Evolutionary conservation across 2,888 invertebrate species (phyloP), one percentile per base, ranked within the genome.

Genomic region (Dynastes hyllus): DNA sequence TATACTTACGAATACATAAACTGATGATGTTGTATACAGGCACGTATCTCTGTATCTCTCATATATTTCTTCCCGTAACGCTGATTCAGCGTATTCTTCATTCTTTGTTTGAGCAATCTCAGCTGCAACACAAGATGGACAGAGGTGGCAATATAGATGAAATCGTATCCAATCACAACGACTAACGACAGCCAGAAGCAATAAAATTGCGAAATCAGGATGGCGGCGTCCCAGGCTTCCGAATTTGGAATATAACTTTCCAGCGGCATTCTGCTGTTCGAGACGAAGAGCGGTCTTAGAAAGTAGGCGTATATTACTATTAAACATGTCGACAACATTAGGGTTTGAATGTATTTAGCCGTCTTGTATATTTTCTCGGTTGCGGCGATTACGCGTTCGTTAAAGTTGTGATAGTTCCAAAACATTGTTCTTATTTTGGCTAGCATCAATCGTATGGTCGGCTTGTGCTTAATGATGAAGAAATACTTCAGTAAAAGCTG

Each of bases 151-250:
- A 65, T n/a, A 13, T 65, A 65, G 37, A 65, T 37, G 6, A 65
- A 65, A 32, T 65, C 65, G n/a, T 65, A 65, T 11, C 32, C 65
- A 65, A 65, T 29, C 8, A 65, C 37, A 32, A 32, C 32, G 29
- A 37, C 11, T 8, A 65, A 9, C 8, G 65, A 8, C 6, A 65
- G 4, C n/a, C 65, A 65, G 6, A 65, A 11, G 66, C 8, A 13
- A 40, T 66, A 66, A 8, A 16, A 66, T 3, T 66, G 66, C 1
- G 66, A 37, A 5, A n/a, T 3, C n/a, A 66, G n/a, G n/a, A 66
- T 8, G 8, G 16, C n/a, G n/a, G 66, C 66, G 37, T 66, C 66
- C 32, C 32, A n/a, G 16, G 11, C 16, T 22, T 22, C 55, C 2
- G 55, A 55, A 8, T 55, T n/a, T 22, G 55, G 55, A 22, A 55